Base-by-base conservation (phyloP, 1,140 invertebrate genomes). In the Anastatus disparis region DNA sequence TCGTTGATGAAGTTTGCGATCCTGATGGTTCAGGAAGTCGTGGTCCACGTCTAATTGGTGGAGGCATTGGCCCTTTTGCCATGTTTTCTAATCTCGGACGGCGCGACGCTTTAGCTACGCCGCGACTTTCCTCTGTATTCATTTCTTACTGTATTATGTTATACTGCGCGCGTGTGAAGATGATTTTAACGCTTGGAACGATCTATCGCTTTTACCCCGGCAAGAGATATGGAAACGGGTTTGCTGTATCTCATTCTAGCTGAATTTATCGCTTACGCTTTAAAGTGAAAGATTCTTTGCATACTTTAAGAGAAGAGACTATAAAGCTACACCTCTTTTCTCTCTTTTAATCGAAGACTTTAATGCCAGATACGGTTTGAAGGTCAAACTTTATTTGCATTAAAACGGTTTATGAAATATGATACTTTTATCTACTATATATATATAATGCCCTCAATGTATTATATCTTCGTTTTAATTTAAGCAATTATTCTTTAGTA, bases 181-280 rank as follows among this genome's bases (percentile, higher is more conserved):
- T 17, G 62, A 64, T n/a, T 9, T 2, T 9, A 35, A 9, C 13
- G 9, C 10, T 7, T 7, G 46, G 29, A 12, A 31, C 48, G 48
- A 9, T 0, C 15, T 15, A 20, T 17, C 22, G 35, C 27, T 65
- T 40, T 42, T 65, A 35, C n/a, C 31, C 63, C 40, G 35, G 24
- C 63, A 31, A 13, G 63, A 38, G 24, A 40, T 48, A 58, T 27
- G 12, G 10, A 67, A 58, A 58, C 64, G 22, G 53, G 64, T 67
- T 67, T 67, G 53, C 53, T 26, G 53, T 48, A 48, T 67, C 40
- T 58, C 64, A 67, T 67, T 67, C 53, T 48, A 42, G 29, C 55
- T 1, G 29, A n/a, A 40, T 42, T 65, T 42, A 50, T 58, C 53
- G 52, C 63, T 56, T n/a, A 2, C 13, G 64, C 1, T 1, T 46